Percentiles rank a stretch among this genome's conserved stretches.
These are phyloP conservation scores for Aradophagus sp. DNA, from an alignment of 1,140 invertebrate genomes.

Conservation along the genomic window DNA sequence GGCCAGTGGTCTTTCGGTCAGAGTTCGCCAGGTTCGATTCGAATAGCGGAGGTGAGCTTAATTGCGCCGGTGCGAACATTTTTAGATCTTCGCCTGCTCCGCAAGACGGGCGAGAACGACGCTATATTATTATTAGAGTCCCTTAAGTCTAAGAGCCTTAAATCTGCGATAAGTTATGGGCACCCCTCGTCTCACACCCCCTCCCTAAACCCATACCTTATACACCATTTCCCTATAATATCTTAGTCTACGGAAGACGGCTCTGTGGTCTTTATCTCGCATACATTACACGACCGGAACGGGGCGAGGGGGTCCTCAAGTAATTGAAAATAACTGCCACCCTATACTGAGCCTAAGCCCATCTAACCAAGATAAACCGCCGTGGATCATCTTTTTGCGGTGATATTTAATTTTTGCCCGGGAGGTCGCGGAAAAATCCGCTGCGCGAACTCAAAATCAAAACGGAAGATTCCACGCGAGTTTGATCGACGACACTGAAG, in stretches of 20 bases:
- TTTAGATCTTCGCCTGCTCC: conserved; percentile 52
- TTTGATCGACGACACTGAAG: too few species aligned
- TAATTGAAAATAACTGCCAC: conserved; percentile 76
- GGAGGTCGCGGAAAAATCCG: conserved; percentile 11
- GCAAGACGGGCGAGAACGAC: conserved; percentile 58
- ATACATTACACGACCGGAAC: conserved; percentile 71
- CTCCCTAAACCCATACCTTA: conserved; percentile 65
- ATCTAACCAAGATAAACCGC: conserved; percentile 66
- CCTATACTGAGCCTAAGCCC: conserved; percentile 66
- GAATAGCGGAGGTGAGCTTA: conserved; percentile 50
- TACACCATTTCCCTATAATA: conserved; percentile 74
- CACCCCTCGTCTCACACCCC: conserved; percentile 65
- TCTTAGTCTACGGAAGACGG: conserved; percentile 72
- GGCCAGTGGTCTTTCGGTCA: too few species aligned
- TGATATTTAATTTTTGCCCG: conserved; percentile 44
- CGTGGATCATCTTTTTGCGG: conserved; percentile 63
- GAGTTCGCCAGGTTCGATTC: too few species aligned
- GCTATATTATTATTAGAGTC: conserved; percentile 77
- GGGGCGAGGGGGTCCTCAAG: conserved; percentile 63
- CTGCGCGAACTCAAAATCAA: conserved; percentile 1
- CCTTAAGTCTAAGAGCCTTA: conserved; percentile 77
- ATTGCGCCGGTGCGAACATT: conserved; percentile 44
- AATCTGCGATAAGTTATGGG: conserved; percentile 77
- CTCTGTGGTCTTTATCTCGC: conserved; percentile 74
- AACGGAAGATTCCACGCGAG: too few species aligned